phyloP scores from a whole-genome alignment of 2,113 vertebrate genomes.

The Neodontobutis hainanensis region DNA sequence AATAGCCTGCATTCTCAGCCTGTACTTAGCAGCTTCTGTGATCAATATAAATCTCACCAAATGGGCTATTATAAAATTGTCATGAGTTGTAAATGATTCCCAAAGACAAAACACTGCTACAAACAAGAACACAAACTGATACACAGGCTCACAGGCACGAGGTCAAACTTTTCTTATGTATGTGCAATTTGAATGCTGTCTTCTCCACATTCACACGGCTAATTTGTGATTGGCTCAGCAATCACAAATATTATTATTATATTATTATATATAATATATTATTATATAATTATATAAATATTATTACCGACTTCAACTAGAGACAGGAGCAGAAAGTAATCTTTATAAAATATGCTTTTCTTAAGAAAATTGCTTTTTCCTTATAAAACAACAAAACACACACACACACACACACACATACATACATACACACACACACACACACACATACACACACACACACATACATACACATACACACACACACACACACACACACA shows the following conservation, averaged over 20 bases:
- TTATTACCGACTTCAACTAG: slow-evolving; percentile 29
- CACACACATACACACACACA: too few species aligned
- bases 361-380: slow-evolving; percentile 48
- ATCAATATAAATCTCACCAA: slow-evolving; percentile 73
- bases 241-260: slow-evolving; percentile 53
- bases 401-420: too few species aligned
- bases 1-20: slow-evolving; percentile 49
- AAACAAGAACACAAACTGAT: slow-evolving; percentile 40
- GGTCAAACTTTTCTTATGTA: not conserved
- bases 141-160: slow-evolving; percentile 28
- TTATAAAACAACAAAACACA: too few species aligned
- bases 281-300: too few species aligned
- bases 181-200: not conserved
- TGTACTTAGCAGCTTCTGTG: slow-evolving; percentile 51
- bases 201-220: slow-evolving; percentile 23
- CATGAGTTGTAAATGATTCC: slow-evolving; percentile 64
- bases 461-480: too few species aligned
- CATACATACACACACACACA: too few species aligned
- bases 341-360: slow-evolving; percentile 52
- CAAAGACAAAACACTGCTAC: slow-evolving; percentile 46
- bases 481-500: too few species aligned
- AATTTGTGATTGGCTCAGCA: slow-evolving; percentile 55
- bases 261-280: too few species aligned
- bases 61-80: slow-evolving; percentile 66
- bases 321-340: slow-evolving; percentile 26